phyloP scores from a whole-genome alignment of 2,113 vertebrate genomes.

The Xiphophorus couchianus region DNA sequence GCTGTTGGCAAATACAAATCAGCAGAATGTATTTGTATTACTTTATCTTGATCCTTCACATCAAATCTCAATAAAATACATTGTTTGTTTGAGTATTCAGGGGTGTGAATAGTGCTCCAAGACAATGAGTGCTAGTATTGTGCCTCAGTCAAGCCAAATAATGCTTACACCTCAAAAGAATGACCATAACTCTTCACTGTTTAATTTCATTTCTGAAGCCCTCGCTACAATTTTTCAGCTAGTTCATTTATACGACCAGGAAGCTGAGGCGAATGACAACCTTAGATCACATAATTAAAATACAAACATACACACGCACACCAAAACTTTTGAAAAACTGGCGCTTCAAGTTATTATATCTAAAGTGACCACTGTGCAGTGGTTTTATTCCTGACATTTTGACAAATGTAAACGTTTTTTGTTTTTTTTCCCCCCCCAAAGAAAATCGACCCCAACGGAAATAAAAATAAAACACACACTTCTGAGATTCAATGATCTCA shows the following conservation, averaged over 20 bases:
- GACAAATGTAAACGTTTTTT: slow-evolving; percentile 62
- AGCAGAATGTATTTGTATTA: background rate
- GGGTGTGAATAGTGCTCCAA: background rate
- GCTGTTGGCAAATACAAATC: background rate
- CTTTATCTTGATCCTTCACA: background rate
- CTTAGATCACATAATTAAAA: slow-evolving; percentile 49
- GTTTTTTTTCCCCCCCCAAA: slow-evolving; percentile 3
- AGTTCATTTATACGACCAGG: slow-evolving; percentile 51
- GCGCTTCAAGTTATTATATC: slow-evolving; percentile 37
- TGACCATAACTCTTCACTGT: too few species aligned
- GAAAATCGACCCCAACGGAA: slow-evolving; percentile 19
- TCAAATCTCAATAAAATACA: background rate
- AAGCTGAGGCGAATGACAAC: slow-evolving; percentile 56
- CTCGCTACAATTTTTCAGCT: slow-evolving; percentile 2
- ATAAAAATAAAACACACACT: slow-evolving; percentile 3
- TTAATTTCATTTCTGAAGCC: slow-evolving; percentile 13
- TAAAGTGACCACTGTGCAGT: slow-evolving; percentile 69
- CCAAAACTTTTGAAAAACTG: slow-evolving; percentile 25
- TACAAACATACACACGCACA: background rate
- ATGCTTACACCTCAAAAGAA: background rate
- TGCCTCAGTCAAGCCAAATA: background rate
- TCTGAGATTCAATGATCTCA: slow-evolving; percentile 11
- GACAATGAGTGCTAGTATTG: background rate
- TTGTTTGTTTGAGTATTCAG: background rate
- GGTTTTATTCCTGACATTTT: slow-evolving; percentile 69